Evolutionary conservation across 2,797 vertebrate genomes (phyloP), one percentile per base, ranked within the genome.

Genomic region (Mormyrops attenuatus): DNA sequence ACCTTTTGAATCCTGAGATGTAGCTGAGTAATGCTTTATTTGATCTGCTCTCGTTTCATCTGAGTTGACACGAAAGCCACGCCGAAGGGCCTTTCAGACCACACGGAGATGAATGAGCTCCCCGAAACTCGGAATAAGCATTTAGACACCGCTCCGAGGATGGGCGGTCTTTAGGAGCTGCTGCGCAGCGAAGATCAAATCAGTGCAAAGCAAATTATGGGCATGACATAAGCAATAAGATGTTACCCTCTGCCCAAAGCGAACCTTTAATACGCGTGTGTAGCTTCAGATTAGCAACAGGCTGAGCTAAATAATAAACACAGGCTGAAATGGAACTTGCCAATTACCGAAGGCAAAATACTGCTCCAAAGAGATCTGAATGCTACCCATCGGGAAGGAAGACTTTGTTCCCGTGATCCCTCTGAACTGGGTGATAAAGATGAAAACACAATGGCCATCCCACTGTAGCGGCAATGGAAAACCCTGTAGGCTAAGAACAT

Each of bases 101-200:
- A 69, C 30, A 69, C 13, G 60, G 47, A 60, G 53, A 55, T 34
- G 90, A 90, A 44, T 17, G 34, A 80, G 63, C 53, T 85, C 80
- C 22, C 47, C 26, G 11, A 4, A 53, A 7, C 26, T 26, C 3
- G 1, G 17, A 26, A 84, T 38, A 8, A 57, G 50, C 49, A 52
- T 55, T 90, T 88, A 89, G 86, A 88, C 69, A 57, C 82, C 22
- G 90, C 89, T 77, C 52, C 87, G 66, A 87, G 50, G 90, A 89
- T 85, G 91, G 89, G 90, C 89, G 90, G n/a, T 90, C 89, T 47
- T 85, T 34, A 88, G 47, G 26, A 60, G 88, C 34, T 5, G 60
- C 88, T 88, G 88, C 85, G 82, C 89, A 38, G 60, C 89, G 89
- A 89, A 90, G 87, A 84, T 90, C 50, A 91, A 92, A 92, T 92